Evolutionary conservation across 2,113 vertebrate genomes (phyloP).

Genomic region (Pelecanoides urinatrix): DNA sequence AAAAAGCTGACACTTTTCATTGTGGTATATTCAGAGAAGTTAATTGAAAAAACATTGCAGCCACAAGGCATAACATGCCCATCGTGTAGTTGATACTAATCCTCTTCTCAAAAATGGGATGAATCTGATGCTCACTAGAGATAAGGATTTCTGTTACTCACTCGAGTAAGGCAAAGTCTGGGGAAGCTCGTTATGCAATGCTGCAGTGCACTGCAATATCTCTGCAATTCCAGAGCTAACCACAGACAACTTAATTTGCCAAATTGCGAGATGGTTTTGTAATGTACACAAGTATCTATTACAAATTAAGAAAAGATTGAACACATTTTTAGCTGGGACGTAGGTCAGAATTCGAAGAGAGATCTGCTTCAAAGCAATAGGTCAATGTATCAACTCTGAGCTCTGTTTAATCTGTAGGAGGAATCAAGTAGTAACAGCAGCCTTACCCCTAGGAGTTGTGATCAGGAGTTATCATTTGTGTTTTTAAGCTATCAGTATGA

Average conservation of each 20-base stretch:
- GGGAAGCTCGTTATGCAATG: slow-evolving; percentile 38
- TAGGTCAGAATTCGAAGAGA: slow-evolving; percentile 2
- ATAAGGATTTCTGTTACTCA: slow-evolving; percentile 39
- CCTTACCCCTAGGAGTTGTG: neutral
- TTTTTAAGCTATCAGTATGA: neutral
- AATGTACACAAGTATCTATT: slow-evolving; percentile 46
- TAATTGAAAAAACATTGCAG: slow-evolving; percentile 60
- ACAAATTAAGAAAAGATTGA: slow-evolving; percentile 38
- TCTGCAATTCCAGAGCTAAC: slow-evolving; percentile 49
- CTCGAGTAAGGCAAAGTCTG: slow-evolving; percentile 24
- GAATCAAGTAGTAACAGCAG: neutral
- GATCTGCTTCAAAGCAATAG: neutral
- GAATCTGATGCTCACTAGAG: slow-evolving; percentile 4
- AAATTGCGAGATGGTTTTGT: slow-evolving; percentile 44
- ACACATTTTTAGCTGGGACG: neutral
- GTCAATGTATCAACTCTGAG: neutral
- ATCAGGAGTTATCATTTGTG: neutral
- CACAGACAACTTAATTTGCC: slow-evolving; percentile 53
- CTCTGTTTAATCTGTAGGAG: neutral
- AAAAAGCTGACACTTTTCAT: slow-evolving; percentile 64
- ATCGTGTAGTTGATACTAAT: slow-evolving; percentile 27
- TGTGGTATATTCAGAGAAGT: slow-evolving; percentile 62
- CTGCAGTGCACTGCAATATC: slow-evolving; percentile 44
- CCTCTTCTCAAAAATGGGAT: neutral
- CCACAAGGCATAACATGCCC: slow-evolving; percentile 58